Evolutionary conservation across 1,140 invertebrate species (phyloP), one percentile per base, ranked within the genome.

Genomic region (Bombus difficillimus): DNA sequence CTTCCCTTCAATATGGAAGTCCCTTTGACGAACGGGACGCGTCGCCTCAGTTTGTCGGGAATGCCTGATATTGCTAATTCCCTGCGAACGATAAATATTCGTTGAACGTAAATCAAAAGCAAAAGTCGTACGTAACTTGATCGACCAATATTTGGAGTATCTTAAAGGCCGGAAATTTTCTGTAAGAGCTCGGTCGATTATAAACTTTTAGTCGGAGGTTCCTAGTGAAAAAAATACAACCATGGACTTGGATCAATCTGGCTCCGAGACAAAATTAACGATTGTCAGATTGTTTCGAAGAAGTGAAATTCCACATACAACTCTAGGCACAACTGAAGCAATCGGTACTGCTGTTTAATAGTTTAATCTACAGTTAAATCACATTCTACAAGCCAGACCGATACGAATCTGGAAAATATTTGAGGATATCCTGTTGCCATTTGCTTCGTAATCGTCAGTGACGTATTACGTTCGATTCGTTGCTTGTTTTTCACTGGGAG

Each of bases 1-100:
- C 80, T 86, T 73, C 75, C 78, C 78, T 86, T 89, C 92, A 94
- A 94, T 94, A 94, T 94, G 93, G 92, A 91, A 76, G 72, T 15
- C 6, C 22, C 25, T 15, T 73, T 43, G 28, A 47, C 81, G 47
- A 69, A 43, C 15, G 22, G 66, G 59, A n/a, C 28, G 25, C 71
- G n/a, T 18, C 71, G 41, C 18, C 0, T 18, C 2, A 22, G 9
- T 53, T 53, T 22, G 28, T 41, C 28, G 41, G 18, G 0, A 32
- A 73, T 41, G 69, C n/a, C 47, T 77, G 37, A 39, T 37, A 57
- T 66, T 15, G 41, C 32, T 75, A 75, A 82, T 47, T 43, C 47
- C 34, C 1, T 1, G 10, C 34, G 1, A 22, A 15, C 18, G 15
- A 34, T 2, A 66, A 34, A 34, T 34, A 18, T 34, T 9, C n/a